Evolutionary conservation across 2,797 vertebrate species (phyloP).

Genomic region (Enteromius mattozi): DNA sequence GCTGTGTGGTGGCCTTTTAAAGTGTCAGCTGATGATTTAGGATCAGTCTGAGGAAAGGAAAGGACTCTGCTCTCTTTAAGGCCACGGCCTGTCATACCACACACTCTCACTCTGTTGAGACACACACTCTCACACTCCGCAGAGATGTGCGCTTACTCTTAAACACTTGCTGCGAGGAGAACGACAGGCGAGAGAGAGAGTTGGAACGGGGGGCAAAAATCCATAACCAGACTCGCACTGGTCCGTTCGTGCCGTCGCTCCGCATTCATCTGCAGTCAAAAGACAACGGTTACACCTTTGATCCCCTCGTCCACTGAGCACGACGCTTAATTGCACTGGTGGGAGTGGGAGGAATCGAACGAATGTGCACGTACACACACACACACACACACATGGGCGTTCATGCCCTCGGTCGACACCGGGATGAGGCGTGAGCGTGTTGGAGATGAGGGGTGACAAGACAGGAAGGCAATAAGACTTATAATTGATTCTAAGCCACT

Average conservation of each 20-base stretch:
- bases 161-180: slow-evolving; percentile 8
- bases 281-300: slow-evolving; percentile 75
- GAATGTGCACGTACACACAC: slow-evolving; percentile 37
- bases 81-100: slow-evolving; percentile 60
- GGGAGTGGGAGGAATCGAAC: slow-evolving; percentile 62
- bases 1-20: slow-evolving; percentile 75
- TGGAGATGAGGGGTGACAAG: slow-evolving; percentile 64
- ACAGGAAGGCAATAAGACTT: slow-evolving; percentile 79
- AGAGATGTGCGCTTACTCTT: not conserved
- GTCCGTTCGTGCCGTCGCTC: slow-evolving; percentile 64
- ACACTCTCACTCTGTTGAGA: slow-evolving; percentile 50
- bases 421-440: slow-evolving; percentile 62
- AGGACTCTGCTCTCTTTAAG: slow-evolving; percentile 62
- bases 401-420: slow-evolving; percentile 8
- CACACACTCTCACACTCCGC: slow-evolving; percentile 44
- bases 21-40: slow-evolving; percentile 77
- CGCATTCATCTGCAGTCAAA: slow-evolving; percentile 70
- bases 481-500: slow-evolving; percentile 76
- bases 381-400: slow-evolving; percentile 21
- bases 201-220: slow-evolving; percentile 60
- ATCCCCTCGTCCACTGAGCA: slow-evolving; percentile 62
- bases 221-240: slow-evolving; percentile 68
- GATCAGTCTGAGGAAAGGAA: slow-evolving; percentile 64
- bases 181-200: slow-evolving; percentile 29
- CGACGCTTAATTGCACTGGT: slow-evolving; percentile 71